Percentiles rank a stretch among this genome's conserved stretches.
Conservation (phyloP, 2,113 vertebrate species). For the Pleuronectes platessa region DNA sequence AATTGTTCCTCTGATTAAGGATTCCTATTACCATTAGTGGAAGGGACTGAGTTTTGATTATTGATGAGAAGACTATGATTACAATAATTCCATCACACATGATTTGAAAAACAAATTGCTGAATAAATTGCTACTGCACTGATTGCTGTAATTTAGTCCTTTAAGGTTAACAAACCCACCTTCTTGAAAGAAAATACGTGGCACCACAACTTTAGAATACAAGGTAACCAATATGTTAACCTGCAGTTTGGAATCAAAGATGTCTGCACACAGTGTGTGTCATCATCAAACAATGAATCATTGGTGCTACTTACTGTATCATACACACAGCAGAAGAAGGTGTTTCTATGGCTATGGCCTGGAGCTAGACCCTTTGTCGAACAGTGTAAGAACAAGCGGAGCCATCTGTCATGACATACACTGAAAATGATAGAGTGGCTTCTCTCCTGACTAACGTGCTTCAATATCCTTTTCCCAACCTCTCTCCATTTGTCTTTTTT, state of each 20-base stretch:
- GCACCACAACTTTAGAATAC: neutral
- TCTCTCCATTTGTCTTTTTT: conserved; percentile 40
- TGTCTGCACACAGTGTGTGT: neutral
- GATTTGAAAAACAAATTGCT: too few species aligned
- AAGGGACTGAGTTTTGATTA: too few species aligned
- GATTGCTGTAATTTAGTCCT: too few species aligned
- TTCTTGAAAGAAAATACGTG: too few species aligned
- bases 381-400: conserved; percentile 14
- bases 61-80: too few species aligned
- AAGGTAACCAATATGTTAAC: neutral
- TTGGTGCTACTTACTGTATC: neutral
- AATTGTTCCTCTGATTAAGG: too few species aligned
- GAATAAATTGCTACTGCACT: too few species aligned
- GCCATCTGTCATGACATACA: conserved; percentile 45
- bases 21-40: too few species aligned
- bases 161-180: too few species aligned
- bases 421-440: conserved; percentile 26
- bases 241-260: too few species aligned
- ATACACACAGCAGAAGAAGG: conserved; percentile 24
- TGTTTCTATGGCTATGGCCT: conserved; percentile 37
- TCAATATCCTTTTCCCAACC: conserved; percentile 54
- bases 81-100: too few species aligned
- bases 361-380: conserved; percentile 33
- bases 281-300: conserved; percentile 25
- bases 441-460: conserved; percentile 33